Percentiles rank a stretch among this genome's conserved stretches.
These are phyloP conservation scores for Antheraea mylitta DNA, from an alignment of 1,140 invertebrate species.

Conservation along the genomic window DNA sequence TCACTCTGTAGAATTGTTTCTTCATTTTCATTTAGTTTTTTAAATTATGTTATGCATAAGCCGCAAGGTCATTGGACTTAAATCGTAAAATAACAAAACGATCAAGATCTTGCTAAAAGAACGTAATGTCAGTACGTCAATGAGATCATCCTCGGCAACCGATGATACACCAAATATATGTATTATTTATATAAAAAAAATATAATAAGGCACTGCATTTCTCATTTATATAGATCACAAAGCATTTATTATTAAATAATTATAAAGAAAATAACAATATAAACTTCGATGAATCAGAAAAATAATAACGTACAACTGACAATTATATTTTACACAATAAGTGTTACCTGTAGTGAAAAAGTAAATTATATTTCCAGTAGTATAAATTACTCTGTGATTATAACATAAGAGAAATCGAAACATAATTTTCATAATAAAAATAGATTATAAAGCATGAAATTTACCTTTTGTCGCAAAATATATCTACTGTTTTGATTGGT, in stretches of 20 bases:
- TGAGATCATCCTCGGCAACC: slow-evolving; percentile 72
- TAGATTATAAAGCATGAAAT: too few species aligned
- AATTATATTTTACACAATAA: slow-evolving; percentile 1
- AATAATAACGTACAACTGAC: slow-evolving; percentile 39
- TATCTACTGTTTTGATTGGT: too few species aligned
- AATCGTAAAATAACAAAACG: slow-evolving; percentile 70
- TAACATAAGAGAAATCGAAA: background rate
- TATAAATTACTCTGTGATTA: too few species aligned
- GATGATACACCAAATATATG: slow-evolving; percentile 37
- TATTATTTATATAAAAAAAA: slow-evolving; percentile 31
- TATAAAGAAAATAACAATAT: slow-evolving; percentile 11
- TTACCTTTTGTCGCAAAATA: too few species aligned
- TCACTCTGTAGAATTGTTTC: slow-evolving; percentile 93
- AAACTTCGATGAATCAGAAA: slow-evolving; percentile 47
- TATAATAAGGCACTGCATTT: slow-evolving; percentile 72
- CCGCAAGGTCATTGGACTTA: slow-evolving; percentile 74
- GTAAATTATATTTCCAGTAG: too few species aligned
- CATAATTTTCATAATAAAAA: background rate
- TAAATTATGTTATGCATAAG: slow-evolving; percentile 49
- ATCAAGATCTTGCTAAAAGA: slow-evolving; percentile 69
- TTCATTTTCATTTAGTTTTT: slow-evolving; percentile 81
- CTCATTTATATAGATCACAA: slow-evolving; percentile 11
- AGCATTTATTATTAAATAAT: background rate
- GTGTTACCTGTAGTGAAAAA: background rate
- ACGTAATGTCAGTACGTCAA: slow-evolving; percentile 73